phyloP scores from a whole-genome alignment of 2,888 invertebrate genomes.

The Fabriciana adippe region DNA sequence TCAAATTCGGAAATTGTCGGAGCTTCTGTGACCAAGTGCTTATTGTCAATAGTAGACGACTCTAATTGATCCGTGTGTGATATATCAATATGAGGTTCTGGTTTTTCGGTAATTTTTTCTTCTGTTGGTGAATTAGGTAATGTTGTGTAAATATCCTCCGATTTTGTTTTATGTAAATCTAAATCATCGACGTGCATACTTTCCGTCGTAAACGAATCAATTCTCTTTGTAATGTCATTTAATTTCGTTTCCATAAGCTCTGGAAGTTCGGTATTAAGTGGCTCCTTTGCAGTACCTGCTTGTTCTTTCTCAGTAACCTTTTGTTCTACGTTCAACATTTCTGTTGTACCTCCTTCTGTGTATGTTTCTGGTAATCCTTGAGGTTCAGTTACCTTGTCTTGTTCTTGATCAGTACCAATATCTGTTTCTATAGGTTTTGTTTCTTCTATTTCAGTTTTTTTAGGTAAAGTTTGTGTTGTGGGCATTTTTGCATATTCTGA shows the following conservation, averaged over 20 bases:
- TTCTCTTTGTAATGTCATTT: neutral
- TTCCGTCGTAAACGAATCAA: constrained; percentile 14
- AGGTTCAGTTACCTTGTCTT: too few relatives aligned
- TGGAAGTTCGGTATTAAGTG: constrained; percentile 10
- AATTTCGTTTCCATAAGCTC: constrained; percentile 4
- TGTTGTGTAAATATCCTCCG: constrained; percentile 7
- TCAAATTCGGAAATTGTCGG: neutral
- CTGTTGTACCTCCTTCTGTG: constrained; percentile 23
- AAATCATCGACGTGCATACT: neutral
- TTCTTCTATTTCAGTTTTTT: constrained; percentile 6
- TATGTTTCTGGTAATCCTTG: neutral
- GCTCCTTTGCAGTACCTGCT: constrained; percentile 31
- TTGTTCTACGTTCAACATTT: constrained; percentile 1
- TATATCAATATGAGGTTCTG: constrained; percentile 4
- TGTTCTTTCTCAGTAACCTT: constrained; percentile 8
- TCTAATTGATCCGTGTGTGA: neutral
- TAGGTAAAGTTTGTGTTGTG: constrained; percentile 5
- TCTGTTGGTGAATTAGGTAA: neutral
- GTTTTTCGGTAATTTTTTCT: constrained; percentile 1
- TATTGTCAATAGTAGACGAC: neutral
- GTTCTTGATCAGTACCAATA: neutral
- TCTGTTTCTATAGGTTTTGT: neutral
- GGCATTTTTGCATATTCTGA: neutral
- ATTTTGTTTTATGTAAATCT: neutral
- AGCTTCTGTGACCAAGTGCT: neutral